Base-by-base conservation (phyloP, 2,888 invertebrate species). In the Epirrita christyi region DNA sequence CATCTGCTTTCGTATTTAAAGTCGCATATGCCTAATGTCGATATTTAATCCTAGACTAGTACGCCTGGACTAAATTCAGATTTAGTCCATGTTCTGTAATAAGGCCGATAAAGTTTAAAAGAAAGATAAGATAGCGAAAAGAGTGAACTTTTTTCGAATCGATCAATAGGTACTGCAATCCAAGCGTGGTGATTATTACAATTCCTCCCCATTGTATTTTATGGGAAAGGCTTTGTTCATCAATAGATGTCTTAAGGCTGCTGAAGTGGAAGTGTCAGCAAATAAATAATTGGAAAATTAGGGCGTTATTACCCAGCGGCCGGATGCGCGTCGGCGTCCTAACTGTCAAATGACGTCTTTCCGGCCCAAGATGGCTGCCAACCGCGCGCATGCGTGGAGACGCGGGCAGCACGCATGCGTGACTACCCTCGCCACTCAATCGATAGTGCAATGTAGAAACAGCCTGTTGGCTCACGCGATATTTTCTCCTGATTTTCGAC, bases 381-480 rank as follows among this genome's bases (percentile, higher is more conserved):
- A 0, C 49, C 10, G 1, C 15, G 15, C 64, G 73, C 76, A 61
- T 56, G 80, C 76, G 78, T 64, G 66, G 9, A 28, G 7, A 9
- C 6, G 27, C 27, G 38, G 9, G 44, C 10, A 65, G 6, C 14
- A 75, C 86, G 86, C 88, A 80, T 70, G 88, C 89, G 86, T 75
- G 73, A 54, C 73, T 73, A 75, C 75, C 76, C 76, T 67, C 66
- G 59, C 55, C 64, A 52, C 52, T 61, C 68, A 83, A 91, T 92
- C 91, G 82, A 92, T 92, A 90, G 81, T 85, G 88, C 85, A 86
- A 76, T 80, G 71, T 78, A 61, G 78, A 84, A 85, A 89, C 89
- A 86, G 90, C 86, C 88, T 87, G 90, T 90, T 86, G 86, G 78
- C 47, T 83, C 83, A 79, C 80, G 70, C 74, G 75, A 69, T 74